Evolutionary conservation across 2,888 invertebrate species (phyloP).

Genomic region (Eurois occulta): DNA sequence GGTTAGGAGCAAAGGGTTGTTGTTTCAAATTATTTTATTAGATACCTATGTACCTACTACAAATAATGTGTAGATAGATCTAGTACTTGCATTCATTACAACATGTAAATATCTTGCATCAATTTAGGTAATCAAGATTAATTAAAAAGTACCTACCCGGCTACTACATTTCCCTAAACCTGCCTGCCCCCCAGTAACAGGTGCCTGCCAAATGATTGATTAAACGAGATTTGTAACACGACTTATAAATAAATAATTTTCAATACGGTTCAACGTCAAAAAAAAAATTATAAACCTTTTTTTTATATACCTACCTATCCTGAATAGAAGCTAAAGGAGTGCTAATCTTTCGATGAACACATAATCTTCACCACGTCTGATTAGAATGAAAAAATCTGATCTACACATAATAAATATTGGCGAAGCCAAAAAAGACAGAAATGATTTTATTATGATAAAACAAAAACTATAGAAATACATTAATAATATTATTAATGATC

Average conservation of each 20-base stretch:
- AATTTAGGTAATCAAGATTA: background rate
- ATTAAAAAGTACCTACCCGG: background rate
- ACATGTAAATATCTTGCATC: background rate
- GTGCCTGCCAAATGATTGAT: background rate
- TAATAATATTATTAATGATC: background rate
- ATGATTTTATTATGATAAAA: background rate
- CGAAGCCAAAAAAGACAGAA: no score
- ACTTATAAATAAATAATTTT: constrained; percentile 6
- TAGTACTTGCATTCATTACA: background rate
- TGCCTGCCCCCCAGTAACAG: background rate
- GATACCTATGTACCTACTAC: background rate
- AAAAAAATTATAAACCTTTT: no score
- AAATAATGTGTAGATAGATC: background rate
- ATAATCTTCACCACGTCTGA: background rate
- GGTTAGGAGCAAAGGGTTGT: no score
- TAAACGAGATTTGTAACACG: background rate
- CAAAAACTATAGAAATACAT: background rate
- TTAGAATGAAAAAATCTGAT: no score
- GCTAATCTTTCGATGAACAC: constrained; percentile 1
- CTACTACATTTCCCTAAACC: background rate
- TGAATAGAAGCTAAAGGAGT: background rate
- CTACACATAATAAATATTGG: no score
- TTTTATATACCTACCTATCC: background rate
- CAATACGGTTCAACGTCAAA: background rate
- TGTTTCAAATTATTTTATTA: no score